Conservation (phyloP, 2,797 vertebrate species). For the Sebastes alutus region DNA sequence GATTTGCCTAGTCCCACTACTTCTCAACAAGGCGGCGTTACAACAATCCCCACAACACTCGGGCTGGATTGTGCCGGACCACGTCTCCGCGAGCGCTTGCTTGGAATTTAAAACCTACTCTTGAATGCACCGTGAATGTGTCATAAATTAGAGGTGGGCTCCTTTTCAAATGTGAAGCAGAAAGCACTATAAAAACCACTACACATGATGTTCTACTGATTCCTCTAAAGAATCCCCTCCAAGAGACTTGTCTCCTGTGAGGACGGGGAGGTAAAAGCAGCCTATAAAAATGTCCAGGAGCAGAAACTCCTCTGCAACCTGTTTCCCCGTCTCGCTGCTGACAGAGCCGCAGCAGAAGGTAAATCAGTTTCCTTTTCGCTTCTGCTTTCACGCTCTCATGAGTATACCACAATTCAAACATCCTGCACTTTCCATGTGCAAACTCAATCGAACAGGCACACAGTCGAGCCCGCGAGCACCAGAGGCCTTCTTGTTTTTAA, state of each 20-base stretch:
- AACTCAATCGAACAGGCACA: slow-evolving; percentile 37
- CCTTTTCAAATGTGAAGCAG: slow-evolving; percentile 60
- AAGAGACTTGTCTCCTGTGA: slow-evolving; percentile 33
- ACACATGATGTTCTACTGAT: slow-evolving; percentile 58
- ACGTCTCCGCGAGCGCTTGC: slow-evolving; percentile 55
- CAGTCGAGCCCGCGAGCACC: slow-evolving; percentile 16
- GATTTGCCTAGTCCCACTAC: slow-evolving; percentile 70
- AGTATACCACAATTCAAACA: slow-evolving; percentile 34
- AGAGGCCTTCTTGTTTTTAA: slow-evolving; percentile 53
- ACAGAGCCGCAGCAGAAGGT: slow-evolving; percentile 53
- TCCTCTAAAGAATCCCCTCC: slow-evolving; percentile 41
- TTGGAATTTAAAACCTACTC: slow-evolving; percentile 57
- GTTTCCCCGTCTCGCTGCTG: slow-evolving; percentile 39
- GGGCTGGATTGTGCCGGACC: slow-evolving; percentile 56
- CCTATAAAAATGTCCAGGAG: slow-evolving; percentile 55
- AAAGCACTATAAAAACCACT: slow-evolving; percentile 48
- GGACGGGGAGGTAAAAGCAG: slow-evolving; percentile 42
- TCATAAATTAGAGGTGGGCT: slow-evolving; percentile 56
- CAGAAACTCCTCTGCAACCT: slow-evolving; percentile 50
- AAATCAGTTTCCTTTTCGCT: slow-evolving; percentile 52
- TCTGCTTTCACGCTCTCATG: slow-evolving; percentile 48
- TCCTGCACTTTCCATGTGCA: slow-evolving; percentile 36
- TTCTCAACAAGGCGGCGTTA: slow-evolving; percentile 57
- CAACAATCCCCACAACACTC: slow-evolving; percentile 65
- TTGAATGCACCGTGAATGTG: slow-evolving; percentile 25